phyloP scores from a whole-genome alignment of 2,113 vertebrate species.

The Cricetomys ansorgei region DNA sequence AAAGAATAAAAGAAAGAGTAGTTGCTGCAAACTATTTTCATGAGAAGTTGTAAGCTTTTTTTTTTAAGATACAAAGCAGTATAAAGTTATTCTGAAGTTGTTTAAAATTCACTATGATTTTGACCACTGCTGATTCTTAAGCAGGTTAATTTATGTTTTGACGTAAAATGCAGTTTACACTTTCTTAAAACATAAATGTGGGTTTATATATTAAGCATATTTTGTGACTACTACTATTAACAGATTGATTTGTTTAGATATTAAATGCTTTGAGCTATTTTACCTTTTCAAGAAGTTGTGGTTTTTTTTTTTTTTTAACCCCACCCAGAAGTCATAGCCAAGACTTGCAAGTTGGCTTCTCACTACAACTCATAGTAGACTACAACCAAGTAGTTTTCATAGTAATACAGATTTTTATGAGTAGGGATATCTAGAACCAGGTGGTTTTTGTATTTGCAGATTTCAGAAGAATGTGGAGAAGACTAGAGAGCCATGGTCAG shows the following conservation, averaged over 20 bases:
- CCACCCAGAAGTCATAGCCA: background rate
- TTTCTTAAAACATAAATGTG: conserved; percentile 83
- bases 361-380: background rate
- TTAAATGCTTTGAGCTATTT: conserved; percentile 83
- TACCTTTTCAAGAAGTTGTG: conserved; percentile 81
- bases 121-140: conserved; percentile 76
- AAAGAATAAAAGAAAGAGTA: conserved; percentile 78
- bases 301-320: conserved; percentile 51
- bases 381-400: conserved; percentile 29
- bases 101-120: conserved; percentile 80
- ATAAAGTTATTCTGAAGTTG: conserved; percentile 77
- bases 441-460: conserved; percentile 35
- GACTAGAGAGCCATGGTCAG: background rate
- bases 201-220: conserved; percentile 85
- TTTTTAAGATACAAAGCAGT: conserved; percentile 71
- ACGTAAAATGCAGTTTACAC: conserved; percentile 78
- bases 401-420: background rate
- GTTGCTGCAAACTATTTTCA: conserved; percentile 83
- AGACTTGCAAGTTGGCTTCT: conserved; percentile 49
- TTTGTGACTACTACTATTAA: conserved; percentile 85
- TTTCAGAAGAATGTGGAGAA: background rate
- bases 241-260: conserved; percentile 83
- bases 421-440: background rate
- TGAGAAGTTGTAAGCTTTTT: conserved; percentile 81
- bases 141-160: conserved; percentile 83